Conservation (phyloP, 2,797 vertebrate species). For the Lagorchestes hirsutus region DNA sequence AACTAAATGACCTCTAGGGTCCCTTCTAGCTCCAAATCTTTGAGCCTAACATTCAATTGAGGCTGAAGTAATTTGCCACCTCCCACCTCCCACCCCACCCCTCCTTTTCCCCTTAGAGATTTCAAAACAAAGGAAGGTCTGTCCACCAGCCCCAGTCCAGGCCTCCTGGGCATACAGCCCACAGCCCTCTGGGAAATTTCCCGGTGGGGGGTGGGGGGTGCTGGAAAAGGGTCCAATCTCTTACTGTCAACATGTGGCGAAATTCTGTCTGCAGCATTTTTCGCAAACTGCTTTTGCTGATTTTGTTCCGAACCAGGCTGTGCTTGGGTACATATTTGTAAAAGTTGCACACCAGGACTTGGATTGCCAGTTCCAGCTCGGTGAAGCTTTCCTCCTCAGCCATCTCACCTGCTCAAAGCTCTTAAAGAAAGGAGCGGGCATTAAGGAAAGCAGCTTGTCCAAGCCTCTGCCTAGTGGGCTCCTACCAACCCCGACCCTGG, state of each 20-base stretch:
- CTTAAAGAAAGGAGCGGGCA: slow-evolving; percentile 1
- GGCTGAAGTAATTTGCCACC: background rate
- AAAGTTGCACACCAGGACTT: slow-evolving; percentile 85
- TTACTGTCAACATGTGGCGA: slow-evolving; percentile 87
- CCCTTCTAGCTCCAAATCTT: background rate
- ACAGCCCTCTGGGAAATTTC: background rate
- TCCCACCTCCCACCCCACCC: background rate
- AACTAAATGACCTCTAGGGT: background rate
- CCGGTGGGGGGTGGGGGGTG: background rate
- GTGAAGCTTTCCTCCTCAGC: slow-evolving; percentile 77
- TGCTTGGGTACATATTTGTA: slow-evolving; percentile 85
- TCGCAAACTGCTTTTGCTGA: slow-evolving; percentile 86
- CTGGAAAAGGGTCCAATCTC: background rate
- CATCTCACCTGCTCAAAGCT: slow-evolving; percentile 66
- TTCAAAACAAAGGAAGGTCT: slow-evolving; percentile 4
- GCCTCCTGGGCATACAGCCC: background rate
- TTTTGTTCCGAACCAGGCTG: slow-evolving; percentile 85
- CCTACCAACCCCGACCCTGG: background rate
- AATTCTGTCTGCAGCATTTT: slow-evolving; percentile 87
- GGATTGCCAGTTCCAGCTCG: slow-evolving; percentile 84
- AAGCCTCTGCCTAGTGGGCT: background rate
- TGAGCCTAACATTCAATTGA: background rate
- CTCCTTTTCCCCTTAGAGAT: background rate
- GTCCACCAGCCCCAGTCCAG: background rate
- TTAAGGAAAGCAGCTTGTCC: background rate